A percentile compares a stretch with the other conserved stretches of the same genome.
Evolutionary conservation across 2,888 invertebrate species (phyloP).

Genomic region (Seladonia tumulorum): DNA sequence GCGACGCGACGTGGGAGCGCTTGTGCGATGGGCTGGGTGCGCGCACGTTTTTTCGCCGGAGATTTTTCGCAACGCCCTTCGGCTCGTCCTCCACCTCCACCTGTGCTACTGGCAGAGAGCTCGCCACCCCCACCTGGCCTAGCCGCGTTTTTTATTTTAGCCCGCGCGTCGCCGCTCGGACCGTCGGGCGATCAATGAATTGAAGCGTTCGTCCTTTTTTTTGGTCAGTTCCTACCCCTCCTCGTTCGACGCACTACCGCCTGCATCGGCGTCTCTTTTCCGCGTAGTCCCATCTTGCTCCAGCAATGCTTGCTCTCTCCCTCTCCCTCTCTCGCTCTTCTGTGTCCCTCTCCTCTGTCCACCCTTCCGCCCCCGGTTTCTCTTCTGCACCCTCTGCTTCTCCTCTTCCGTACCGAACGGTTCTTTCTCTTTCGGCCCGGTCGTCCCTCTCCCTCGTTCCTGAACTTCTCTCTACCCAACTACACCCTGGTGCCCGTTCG

Average conservation of each 20-base stretch:
- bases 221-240: constrained; percentile 81
- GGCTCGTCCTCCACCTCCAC: constrained; percentile 69
- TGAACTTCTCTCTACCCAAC: constrained; percentile 47
- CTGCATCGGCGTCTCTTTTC: constrained; percentile 73
- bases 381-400: constrained; percentile 66
- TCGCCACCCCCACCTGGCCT: constrained; percentile 56
- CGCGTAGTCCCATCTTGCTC: constrained; percentile 64
- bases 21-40: constrained; percentile 37
- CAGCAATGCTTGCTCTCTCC: constrained; percentile 47
- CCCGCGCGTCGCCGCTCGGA: constrained; percentile 81
- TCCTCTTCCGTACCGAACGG: constrained; percentile 57
- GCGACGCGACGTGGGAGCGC: background rate
- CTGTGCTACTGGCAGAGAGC: constrained; percentile 54
- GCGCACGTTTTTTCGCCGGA: constrained; percentile 74
- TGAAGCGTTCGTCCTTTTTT: constrained; percentile 83
- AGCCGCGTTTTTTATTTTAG: constrained; percentile 77
- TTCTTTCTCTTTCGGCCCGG: constrained; percentile 39
- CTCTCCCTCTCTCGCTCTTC: constrained; percentile 57
- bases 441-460: constrained; percentile 49
- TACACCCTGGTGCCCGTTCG: constrained; percentile 31
- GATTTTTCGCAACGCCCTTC: constrained; percentile 80
- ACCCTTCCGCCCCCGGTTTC: constrained; percentile 59
- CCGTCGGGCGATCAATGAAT: constrained; percentile 84
- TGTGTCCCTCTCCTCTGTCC: constrained; percentile 61
- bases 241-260: constrained; percentile 76